These are phyloP conservation scores for Vanessa atalanta DNA, from an alignment of 1,140 invertebrate genomes.

Conservation along the genomic window DNA sequence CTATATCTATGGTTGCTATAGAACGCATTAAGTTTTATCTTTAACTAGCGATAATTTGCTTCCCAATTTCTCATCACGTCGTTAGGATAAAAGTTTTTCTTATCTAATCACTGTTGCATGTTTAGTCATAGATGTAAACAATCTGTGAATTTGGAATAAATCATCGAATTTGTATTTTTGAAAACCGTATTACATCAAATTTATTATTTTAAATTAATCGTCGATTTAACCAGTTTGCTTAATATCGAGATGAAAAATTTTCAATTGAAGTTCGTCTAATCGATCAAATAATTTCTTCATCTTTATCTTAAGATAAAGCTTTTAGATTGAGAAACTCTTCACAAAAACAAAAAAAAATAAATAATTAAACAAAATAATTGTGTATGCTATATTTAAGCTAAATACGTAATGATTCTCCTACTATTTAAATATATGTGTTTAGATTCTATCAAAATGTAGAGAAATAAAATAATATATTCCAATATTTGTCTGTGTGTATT, in stretches of 20 bases:
- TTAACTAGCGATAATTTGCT: background rate
- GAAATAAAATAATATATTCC: conserved; percentile 41
- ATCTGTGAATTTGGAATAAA: background rate
- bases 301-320: background rate
- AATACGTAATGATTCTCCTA: conserved; percentile 48
- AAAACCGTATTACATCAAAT: background rate
- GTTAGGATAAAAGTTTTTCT: background rate
- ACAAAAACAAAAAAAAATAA: conserved; percentile 19
- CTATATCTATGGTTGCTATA: conserved; percentile 21
- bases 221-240: too few relatives aligned
- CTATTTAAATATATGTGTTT: conserved; percentile 41
- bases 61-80: background rate
- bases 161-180: background rate
- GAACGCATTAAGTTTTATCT: background rate
- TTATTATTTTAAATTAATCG: background rate
- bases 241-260: too few relatives aligned
- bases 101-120: background rate
- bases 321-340: conserved; percentile 1
- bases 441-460: conserved; percentile 33
- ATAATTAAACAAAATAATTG: conserved; percentile 18
- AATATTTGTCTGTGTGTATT: conserved; percentile 36
- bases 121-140: background rate
- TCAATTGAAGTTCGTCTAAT: background rate
- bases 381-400: conserved; percentile 32
- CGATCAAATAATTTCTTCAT: background rate